These are phyloP conservation scores for Brassicogethes aeneus DNA, from an alignment of 2,888 invertebrate species.

Conservation along the genomic window DNA sequence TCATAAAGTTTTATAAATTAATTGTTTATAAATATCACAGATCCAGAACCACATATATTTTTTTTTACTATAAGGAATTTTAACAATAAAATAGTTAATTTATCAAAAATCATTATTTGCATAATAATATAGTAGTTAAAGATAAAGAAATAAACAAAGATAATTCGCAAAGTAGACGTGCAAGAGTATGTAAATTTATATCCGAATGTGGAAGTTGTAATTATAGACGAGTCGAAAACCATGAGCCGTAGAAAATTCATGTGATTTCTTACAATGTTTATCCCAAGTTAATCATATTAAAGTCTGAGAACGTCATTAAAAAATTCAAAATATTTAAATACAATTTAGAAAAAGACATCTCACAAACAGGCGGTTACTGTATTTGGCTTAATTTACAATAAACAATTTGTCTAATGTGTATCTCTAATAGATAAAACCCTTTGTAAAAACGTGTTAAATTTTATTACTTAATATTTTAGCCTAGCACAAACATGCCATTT, in stretches of 20 bases:
- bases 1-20: too few relatives aligned
- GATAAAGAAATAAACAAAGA: too few relatives aligned
- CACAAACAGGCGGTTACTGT: not conserved
- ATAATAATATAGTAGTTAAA: too few relatives aligned
- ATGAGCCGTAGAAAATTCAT: not conserved
- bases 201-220: not conserved
- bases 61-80: too few relatives aligned
- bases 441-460: not conserved
- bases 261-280: not conserved
- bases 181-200: too few relatives aligned
- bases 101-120: too few relatives aligned
- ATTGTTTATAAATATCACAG: too few relatives aligned
- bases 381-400: not conserved
- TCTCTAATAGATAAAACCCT: not conserved
- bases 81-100: too few relatives aligned
- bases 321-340: not conserved
- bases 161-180: too few relatives aligned
- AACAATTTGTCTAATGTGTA: not conserved
- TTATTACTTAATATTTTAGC: not conserved
- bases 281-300: not conserved
- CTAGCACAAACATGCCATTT: too few relatives aligned
- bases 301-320: not conserved
- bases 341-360: too few relatives aligned
- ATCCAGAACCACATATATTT: too few relatives aligned
- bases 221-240: not conserved